phyloP scores from a whole-genome alignment of 2,888 invertebrate genomes.

The Charanyca ferruginea region DNA sequence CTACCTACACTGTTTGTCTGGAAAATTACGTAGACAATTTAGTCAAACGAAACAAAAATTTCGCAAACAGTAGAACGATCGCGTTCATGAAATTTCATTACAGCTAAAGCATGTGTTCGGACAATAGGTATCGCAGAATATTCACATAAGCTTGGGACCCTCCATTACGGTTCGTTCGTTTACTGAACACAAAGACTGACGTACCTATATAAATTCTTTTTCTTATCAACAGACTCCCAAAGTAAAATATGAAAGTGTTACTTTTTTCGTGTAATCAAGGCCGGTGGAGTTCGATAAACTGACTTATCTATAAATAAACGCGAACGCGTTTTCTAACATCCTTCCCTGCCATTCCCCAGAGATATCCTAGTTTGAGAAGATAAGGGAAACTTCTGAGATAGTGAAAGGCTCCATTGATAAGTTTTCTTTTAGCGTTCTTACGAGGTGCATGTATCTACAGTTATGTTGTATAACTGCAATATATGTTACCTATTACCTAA shows the following conservation, averaged over 20 bases:
- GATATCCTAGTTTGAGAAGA: slow-evolving; percentile 51
- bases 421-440: slow-evolving; percentile 30
- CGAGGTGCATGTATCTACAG: slow-evolving; percentile 1
- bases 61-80: slow-evolving; percentile 44
- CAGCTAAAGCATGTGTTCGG: slow-evolving; percentile 61
- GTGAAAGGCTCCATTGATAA: slow-evolving; percentile 46
- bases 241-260: slow-evolving; percentile 61
- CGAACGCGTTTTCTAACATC: slow-evolving; percentile 48
- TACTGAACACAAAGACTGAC: slow-evolving; percentile 63
- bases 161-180: slow-evolving; percentile 68
- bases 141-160: slow-evolving; percentile 55
- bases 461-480: background rate
- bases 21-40: slow-evolving; percentile 61
- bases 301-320: slow-evolving; percentile 55
- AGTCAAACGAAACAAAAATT: slow-evolving; percentile 56
- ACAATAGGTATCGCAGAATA: slow-evolving; percentile 65
- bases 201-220: slow-evolving; percentile 65
- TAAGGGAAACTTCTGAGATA: slow-evolving; percentile 56
- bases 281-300: slow-evolving; percentile 51
- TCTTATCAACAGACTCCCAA: slow-evolving; percentile 46
- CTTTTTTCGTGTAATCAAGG: slow-evolving; percentile 56
- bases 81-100: slow-evolving; percentile 64
- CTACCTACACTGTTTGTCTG: slow-evolving; percentile 68
- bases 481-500: background rate
- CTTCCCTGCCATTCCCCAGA: slow-evolving; percentile 45